Evolutionary conservation across 1,140 invertebrate genomes (phyloP).

Genomic region (Lasioglossum baleicum): DNA sequence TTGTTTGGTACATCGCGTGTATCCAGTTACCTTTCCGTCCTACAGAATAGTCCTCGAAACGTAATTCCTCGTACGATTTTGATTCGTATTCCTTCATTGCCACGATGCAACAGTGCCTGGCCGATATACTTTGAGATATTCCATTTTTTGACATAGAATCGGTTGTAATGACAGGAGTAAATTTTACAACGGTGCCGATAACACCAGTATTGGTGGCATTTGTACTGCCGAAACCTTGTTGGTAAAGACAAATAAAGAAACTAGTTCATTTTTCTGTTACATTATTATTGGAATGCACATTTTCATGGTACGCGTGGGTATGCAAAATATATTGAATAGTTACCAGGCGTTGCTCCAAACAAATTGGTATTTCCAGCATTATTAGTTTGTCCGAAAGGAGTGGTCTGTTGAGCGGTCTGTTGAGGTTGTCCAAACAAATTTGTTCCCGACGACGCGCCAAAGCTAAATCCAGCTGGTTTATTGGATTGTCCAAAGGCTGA

Average conservation of each 20-base stretch:
- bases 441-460: slow-evolving; percentile 77
- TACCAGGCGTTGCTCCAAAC: slow-evolving; percentile 81
- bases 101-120: slow-evolving; percentile 96
- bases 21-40: slow-evolving; percentile 88
- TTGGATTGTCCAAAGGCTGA: slow-evolving; percentile 83
- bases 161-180: slow-evolving; percentile 90
- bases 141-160: slow-evolving; percentile 96
- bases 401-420: slow-evolving; percentile 74
- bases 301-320: neutral
- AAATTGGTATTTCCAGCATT: slow-evolving; percentile 81
- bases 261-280: neutral
- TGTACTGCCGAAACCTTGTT: slow-evolving; percentile 81
- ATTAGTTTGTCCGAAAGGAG: slow-evolving; percentile 84
- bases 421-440: slow-evolving; percentile 82
- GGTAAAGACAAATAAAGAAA: slow-evolving; percentile 8
- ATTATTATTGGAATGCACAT: no score
- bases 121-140: slow-evolving; percentile 89
- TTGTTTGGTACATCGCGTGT: neutral
- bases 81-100: slow-evolving; percentile 98
- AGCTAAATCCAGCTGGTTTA: slow-evolving; percentile 82
- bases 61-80: slow-evolving; percentile 96
- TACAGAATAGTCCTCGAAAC: slow-evolving; percentile 95
- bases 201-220: slow-evolving; percentile 72
- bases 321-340: neutral
- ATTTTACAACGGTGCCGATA: slow-evolving; percentile 90